A percentile compares a stretch with the other conserved stretches of the same genome.
Conservation (phyloP, 2,888 invertebrate species). For the Calameuta pallipes region DNA sequence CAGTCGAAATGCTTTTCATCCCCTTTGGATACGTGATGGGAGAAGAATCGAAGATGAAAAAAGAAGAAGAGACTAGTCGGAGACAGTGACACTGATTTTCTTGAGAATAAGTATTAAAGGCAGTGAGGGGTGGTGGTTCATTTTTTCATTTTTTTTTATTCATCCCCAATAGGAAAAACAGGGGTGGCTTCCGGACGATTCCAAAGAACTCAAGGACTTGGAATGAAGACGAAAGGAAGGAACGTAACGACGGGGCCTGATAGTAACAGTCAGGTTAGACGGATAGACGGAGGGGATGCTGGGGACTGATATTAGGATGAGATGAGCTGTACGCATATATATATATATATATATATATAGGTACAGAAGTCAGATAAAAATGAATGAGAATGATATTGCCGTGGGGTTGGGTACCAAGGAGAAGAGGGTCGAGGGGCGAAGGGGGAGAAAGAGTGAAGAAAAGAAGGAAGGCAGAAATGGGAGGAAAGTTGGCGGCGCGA, state of each 20-base stretch:
- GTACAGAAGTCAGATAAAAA: conserved; percentile 35
- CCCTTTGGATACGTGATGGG: not conserved
- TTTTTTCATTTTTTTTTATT: not conserved
- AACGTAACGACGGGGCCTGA: not conserved
- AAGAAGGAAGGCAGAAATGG: conserved; percentile 18
- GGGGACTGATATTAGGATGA: not conserved
- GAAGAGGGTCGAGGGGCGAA: conserved; percentile 18
- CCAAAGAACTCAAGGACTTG: not conserved
- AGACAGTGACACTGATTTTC: not conserved
- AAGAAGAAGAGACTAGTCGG: not conserved
- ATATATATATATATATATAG: too few relatives aligned
- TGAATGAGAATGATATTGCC: conserved; percentile 48
- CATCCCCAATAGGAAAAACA: not conserved
- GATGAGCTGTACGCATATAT: not conserved
- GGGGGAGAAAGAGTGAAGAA: conserved; percentile 12
- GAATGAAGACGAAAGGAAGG: not conserved
- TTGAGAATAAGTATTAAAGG: not conserved
- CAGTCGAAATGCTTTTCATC: not conserved
- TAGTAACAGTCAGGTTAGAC: not conserved
- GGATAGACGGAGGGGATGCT: not conserved
- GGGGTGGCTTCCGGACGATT: not conserved
- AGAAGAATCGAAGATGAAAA: not conserved
- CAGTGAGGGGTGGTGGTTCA: not conserved
- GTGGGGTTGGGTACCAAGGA: conserved; percentile 21
- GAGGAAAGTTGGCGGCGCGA: conserved; percentile 19